phyloP scores from a whole-genome alignment of 2,797 vertebrate species.

The Gorsachius magnificus region DNA sequence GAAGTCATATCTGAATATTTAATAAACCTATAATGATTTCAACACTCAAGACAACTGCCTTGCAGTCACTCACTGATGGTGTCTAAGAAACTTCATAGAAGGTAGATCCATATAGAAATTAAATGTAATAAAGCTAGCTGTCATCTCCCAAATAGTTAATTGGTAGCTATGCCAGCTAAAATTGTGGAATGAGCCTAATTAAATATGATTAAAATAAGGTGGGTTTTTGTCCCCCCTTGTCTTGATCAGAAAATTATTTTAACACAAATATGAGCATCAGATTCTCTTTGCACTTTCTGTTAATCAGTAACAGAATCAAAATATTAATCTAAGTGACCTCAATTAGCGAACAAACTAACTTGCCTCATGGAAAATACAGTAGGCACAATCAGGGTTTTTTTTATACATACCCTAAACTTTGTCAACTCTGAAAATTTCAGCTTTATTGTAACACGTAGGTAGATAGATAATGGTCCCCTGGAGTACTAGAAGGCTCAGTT shows the following conservation, averaged over 20 bases:
- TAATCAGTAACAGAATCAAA: background rate
- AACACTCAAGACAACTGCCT: background rate
- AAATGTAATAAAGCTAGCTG: background rate
- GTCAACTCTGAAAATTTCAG: background rate
- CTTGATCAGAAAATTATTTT: background rate
- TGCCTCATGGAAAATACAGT: background rate
- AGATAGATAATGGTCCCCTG: background rate
- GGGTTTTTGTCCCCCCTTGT: background rate
- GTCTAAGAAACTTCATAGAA: background rate
- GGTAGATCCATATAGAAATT: background rate
- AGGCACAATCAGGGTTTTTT: fast-evolving
- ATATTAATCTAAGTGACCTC: background rate
- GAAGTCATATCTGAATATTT: background rate
- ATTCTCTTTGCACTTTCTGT: background rate
- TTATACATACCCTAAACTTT: background rate
- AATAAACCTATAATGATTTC: background rate
- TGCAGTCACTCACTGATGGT: background rate
- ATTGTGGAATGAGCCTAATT: background rate
- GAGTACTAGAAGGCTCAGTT: background rate
- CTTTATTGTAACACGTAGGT: fast-evolving
- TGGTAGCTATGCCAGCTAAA: background rate
- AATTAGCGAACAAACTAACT: background rate
- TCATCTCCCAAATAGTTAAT: background rate
- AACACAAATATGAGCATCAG: background rate
- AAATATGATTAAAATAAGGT: background rate